Base-by-base conservation (phyloP, 2,113 vertebrate genomes). In the Myotis yumanensis region DNA sequence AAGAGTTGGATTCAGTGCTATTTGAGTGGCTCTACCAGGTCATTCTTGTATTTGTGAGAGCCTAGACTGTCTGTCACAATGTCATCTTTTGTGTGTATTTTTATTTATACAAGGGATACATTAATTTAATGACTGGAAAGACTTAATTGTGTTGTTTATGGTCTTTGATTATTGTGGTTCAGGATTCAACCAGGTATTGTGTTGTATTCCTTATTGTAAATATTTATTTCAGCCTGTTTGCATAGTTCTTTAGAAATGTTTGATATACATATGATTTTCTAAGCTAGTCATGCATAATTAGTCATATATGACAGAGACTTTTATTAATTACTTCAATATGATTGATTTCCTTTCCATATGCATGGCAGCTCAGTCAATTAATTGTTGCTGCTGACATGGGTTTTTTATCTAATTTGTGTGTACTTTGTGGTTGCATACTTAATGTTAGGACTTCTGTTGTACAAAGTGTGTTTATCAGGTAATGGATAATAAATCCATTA, bases 291-390 rank as follows among this genome's bases (percentile, higher is more conserved):
- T 95, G 59, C 71, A 46, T 93, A 95, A 92, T 91, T 94, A 80
- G 66, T 96, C 43, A 88, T 73, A 59, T 40, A 86, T 68, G 83
- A 92, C 77, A 96, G 93, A 94, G 32, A 17, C 85, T 95, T 95
- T 95, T 79, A 96, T 95, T 93, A 96, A 96, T 68, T 75, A 96
- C 96, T 97, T 97, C 81, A 96, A 35, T 86, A 86, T 86, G 90
- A 91, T 90, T 93, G 46, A 94, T 96, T 93, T 92, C 90, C 66
- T 92, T 95, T 86, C 82, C 52, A 79, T 81, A 68, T 91, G 64
- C 89, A 73, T 86, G 59, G 51, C 30, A 89, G 40, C 51, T 90
- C 32, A 93, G 40, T 59, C 17, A 71, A 86, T 46, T 96, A 95
- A 92, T 87, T 84, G 79, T 73, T 88, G 3, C 51, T 76, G 25